Evolutionary conservation across 2,113 vertebrate species (phyloP).

Genomic region (Rhynchomys soricoides): DNA sequence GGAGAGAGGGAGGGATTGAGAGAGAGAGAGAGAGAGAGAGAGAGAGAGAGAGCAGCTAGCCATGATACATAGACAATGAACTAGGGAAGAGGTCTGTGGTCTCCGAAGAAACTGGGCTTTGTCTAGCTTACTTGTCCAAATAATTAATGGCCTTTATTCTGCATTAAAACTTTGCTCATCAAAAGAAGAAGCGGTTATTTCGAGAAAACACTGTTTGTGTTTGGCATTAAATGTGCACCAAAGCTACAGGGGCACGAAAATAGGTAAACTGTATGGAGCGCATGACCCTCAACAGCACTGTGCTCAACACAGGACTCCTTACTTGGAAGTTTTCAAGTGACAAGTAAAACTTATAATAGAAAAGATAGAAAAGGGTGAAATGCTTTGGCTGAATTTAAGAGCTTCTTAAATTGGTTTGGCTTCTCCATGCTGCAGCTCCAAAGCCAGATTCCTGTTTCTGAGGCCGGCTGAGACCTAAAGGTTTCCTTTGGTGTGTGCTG

Average conservation of each 20-base stretch:
- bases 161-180: background rate
- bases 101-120: background rate
- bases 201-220: background rate
- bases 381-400: background rate
- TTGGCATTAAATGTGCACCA: slow-evolving; percentile 5
- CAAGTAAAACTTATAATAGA: background rate
- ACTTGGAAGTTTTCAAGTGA: background rate
- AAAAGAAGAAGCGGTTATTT: background rate
- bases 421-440: background rate
- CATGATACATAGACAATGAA: background rate
- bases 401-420: background rate
- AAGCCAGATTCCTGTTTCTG: background rate
- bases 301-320: slow-evolving; percentile 16
- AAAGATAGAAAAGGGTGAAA: background rate
- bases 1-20: rapidly evolving
- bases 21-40: rapidly evolving
- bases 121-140: background rate
- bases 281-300: background rate
- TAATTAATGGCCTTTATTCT: slow-evolving; percentile 20
- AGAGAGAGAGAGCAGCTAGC: background rate
- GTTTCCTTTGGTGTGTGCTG: slow-evolving; percentile 55
- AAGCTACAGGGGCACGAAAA: background rate
- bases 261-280: background rate
- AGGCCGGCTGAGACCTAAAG: background rate
- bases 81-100: background rate